Conservation (phyloP, 1,140 invertebrate species). For the Sminthurides bifidus region DNA sequence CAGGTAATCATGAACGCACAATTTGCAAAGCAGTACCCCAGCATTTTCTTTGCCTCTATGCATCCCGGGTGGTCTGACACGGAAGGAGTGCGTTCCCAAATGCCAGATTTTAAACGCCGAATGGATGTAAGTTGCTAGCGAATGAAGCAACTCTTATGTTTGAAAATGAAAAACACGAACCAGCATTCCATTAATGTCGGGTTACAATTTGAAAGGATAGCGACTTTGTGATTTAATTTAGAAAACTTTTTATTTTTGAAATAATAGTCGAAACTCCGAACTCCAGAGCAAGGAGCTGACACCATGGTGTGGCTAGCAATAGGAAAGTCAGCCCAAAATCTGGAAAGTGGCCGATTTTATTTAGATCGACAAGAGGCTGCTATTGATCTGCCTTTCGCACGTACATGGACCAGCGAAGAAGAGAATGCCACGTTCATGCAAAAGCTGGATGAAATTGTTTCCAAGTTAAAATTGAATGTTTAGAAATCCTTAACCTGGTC, state of each 20-base stretch:
- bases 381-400: constrained; percentile 16
- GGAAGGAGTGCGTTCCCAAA: constrained; percentile 38
- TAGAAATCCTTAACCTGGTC: no score
- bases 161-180: no score
- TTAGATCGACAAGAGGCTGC: constrained; percentile 34
- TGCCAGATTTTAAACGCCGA: constrained; percentile 42
- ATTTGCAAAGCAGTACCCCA: constrained; percentile 39
- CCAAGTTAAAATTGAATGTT: no score
- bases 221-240: no score
- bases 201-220: no score
- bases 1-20: constrained; percentile 39
- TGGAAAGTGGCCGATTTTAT: constrained; percentile 40
- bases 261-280: constrained; percentile 37
- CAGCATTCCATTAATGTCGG: no score
- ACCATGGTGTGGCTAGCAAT: constrained; percentile 43
- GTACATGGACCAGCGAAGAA: constrained; percentile 4
- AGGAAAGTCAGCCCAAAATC: constrained; percentile 36
- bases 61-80: constrained; percentile 46
- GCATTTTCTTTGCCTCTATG: constrained; percentile 42
- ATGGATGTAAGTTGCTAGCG: constrained; percentile 40
- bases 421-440: constrained; percentile 19
- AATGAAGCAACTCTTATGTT: no score
- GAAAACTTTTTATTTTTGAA: neutral
- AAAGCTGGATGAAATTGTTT: no score
- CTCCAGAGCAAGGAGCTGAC: constrained; percentile 42